These are phyloP conservation scores for Spodoptera picta DNA, from an alignment of 2,888 invertebrate species.

Conservation along the genomic window DNA sequence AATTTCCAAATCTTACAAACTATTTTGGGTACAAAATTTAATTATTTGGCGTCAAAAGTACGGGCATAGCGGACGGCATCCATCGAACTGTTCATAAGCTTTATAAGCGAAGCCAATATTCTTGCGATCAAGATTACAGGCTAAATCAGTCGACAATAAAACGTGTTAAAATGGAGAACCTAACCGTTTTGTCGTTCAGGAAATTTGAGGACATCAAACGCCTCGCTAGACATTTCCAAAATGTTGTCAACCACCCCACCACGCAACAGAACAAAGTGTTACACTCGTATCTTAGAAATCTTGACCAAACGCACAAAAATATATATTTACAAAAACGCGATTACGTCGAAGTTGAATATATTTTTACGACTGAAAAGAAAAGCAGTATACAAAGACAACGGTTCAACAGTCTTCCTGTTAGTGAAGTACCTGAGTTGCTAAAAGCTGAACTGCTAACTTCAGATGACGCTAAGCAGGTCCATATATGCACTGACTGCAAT, in stretches of 20 bases:
- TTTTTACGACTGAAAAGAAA: conserved; percentile 84
- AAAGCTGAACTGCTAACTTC: conserved; percentile 76
- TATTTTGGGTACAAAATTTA: conserved; percentile 54
- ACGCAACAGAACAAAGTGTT: conserved; percentile 72
- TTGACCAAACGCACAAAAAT: conserved; percentile 75
- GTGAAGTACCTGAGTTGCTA: conserved; percentile 82
- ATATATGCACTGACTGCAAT: conserved; percentile 83
- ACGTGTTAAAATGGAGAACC: conserved; percentile 69
- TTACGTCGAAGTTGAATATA: conserved; percentile 81
- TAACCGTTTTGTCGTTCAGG: conserved; percentile 80
- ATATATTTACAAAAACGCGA: conserved; percentile 79
- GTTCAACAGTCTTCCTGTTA: conserved; percentile 83
- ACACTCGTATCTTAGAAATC: conserved; percentile 70
- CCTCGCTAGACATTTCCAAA: conserved; percentile 77
- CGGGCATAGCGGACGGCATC: conserved; percentile 54
- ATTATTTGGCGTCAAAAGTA: conserved; percentile 48
- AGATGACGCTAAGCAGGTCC: conserved; percentile 80
- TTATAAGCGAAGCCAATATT: conserved; percentile 51
- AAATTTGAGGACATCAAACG: conserved; percentile 79
- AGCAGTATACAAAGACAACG: conserved; percentile 81
- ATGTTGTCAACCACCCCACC: conserved; percentile 75
- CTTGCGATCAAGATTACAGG: conserved; percentile 53
- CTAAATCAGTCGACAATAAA: conserved; percentile 50
- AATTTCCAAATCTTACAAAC: conserved; percentile 62
- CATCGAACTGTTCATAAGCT: conserved; percentile 53